These are phyloP conservation scores for Hypomecis atomaria DNA, from an alignment of 2,888 invertebrate genomes.

Conservation along the genomic window DNA sequence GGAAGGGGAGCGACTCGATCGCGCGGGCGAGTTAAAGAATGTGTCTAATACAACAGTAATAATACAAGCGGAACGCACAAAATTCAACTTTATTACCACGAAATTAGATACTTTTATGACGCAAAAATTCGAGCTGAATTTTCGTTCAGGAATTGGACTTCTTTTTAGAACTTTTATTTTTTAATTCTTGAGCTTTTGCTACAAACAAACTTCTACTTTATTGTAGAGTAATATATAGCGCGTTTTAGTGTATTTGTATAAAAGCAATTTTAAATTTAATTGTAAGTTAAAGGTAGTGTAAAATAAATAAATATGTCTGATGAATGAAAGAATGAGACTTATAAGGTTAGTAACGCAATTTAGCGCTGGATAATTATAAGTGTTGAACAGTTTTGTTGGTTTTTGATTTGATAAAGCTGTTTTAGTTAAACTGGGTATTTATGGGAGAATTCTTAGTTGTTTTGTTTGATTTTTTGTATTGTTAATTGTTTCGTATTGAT, in stretches of 20 bases:
- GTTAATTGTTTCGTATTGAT: no score
- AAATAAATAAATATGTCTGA: slow-evolving; percentile 39
- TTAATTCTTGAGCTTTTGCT: slow-evolving; percentile 2
- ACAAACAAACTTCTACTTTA: not conserved
- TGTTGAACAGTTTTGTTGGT: slow-evolving; percentile 9
- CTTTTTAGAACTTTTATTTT: not conserved
- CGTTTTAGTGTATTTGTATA: slow-evolving; percentile 3
- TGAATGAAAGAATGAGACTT: slow-evolving; percentile 16
- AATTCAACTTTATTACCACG: slow-evolving; percentile 6
- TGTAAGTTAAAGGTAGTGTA: slow-evolving; percentile 26
- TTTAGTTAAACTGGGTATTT: not conserved
- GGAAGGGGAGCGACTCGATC: no score
- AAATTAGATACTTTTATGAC: not conserved
- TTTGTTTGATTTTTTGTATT: no score
- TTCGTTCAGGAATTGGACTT: slow-evolving; percentile 3
- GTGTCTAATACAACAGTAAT: no score
- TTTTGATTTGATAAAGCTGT: slow-evolving; percentile 3
- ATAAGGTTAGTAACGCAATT: slow-evolving; percentile 11
- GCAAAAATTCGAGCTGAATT: not conserved
- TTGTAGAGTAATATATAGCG: not conserved
- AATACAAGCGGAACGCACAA: not conserved
- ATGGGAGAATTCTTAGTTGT: not conserved
- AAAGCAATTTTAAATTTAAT: slow-evolving; percentile 29
- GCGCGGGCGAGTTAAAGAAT: no score
- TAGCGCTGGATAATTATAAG: slow-evolving; percentile 3